Evolutionary conservation across 2,888 invertebrate species (phyloP).

Genomic region (Phoenoteleia sp.): DNA sequence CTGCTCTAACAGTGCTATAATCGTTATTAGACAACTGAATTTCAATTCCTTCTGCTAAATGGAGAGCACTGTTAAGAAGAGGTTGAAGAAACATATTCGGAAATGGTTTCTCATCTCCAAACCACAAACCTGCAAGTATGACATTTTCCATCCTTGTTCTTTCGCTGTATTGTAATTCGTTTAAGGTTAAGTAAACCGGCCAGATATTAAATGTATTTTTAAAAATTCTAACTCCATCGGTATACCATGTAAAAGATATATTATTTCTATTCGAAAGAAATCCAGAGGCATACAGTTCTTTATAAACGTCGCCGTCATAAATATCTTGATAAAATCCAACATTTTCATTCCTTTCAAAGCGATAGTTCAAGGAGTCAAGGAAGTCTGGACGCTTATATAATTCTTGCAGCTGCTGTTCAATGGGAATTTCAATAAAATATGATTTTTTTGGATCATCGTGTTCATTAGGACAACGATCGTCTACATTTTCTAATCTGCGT

Average conservation of each 20-base stretch:
- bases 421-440: not conserved
- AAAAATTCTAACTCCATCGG: not conserved
- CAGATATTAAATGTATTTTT: not conserved
- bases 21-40: not conserved
- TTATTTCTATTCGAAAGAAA: not conserved
- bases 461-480: not conserved
- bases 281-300: not conserved
- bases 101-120: not conserved
- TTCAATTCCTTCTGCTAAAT: too few species aligned
- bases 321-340: not conserved
- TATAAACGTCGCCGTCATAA: not conserved
- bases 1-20: not conserved
- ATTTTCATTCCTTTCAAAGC: not conserved
- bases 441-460: not conserved
- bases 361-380: not conserved
- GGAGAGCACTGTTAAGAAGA: too few species aligned
- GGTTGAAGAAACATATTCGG: not conserved
- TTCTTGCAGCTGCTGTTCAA: not conserved
- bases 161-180: not conserved
- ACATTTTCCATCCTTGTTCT: not conserved
- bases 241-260: not conserved
- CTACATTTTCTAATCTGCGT: not conserved
- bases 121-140: not conserved
- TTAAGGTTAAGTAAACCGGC: not conserved
- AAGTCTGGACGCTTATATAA: not conserved